Percentiles rank a stretch among this genome's conserved stretches.
Evolutionary conservation across 2,888 invertebrate genomes (phyloP).

Genomic region (Acanthopleura granulata): DNA sequence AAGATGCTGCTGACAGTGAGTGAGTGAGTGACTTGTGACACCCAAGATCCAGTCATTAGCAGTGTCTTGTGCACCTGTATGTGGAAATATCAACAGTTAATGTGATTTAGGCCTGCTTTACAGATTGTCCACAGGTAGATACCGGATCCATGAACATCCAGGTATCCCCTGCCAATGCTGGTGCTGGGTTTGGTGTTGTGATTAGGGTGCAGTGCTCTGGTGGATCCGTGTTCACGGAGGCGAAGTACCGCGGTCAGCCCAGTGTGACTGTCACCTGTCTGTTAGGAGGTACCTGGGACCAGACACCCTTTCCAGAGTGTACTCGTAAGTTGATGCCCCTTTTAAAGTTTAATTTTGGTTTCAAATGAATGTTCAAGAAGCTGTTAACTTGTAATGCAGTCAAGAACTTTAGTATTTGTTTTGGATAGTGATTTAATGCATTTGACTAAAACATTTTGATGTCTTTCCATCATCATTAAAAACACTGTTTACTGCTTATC

Average conservation of each 20-base stretch:
- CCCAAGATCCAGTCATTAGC: too few relatives aligned
- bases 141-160: conserved; percentile 26
- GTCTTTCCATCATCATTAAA: too few relatives aligned
- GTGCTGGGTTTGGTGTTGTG: conserved; percentile 31
- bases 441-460: too few relatives aligned
- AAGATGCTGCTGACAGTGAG: too few relatives aligned
- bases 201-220: conserved; percentile 39
- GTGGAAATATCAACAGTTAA: too few relatives aligned
- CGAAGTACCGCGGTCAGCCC: conserved; percentile 30
- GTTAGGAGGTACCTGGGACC: conserved; percentile 42
- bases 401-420: background rate
- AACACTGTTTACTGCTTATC: too few relatives aligned
- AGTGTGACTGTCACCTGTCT: conserved; percentile 39
- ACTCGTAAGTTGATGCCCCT: conserved; percentile 26
- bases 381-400: background rate
- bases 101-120: background rate
- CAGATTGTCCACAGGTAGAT: conserved; percentile 39
- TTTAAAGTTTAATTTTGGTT: too few relatives aligned
- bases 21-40: too few relatives aligned
- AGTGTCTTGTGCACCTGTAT: too few relatives aligned
- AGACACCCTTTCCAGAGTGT: conserved; percentile 32
- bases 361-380: conserved; percentile 55
- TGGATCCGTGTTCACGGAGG: conserved; percentile 40
- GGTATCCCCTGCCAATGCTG: conserved; percentile 26
- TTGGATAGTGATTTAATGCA: too few relatives aligned